Conservation (phyloP, 2,797 vertebrate species). For the Poeciliopsis turneri region DNA sequence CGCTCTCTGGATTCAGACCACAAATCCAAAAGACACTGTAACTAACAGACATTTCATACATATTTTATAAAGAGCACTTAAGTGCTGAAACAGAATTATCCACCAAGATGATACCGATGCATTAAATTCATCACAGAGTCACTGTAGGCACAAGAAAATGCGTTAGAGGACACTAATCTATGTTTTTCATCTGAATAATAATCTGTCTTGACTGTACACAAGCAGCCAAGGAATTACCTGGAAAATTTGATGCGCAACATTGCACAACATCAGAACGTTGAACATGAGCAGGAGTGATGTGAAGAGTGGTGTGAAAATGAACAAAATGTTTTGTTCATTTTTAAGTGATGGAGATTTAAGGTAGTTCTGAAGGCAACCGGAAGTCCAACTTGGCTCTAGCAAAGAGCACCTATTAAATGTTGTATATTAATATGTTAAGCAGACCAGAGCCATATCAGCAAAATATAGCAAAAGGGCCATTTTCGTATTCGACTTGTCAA, state of each 20-base stretch:
- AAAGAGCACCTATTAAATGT: not conserved
- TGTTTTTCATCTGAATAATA: not conserved
- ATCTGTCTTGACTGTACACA: not conserved
- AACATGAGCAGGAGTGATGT: not conserved
- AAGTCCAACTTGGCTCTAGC: not conserved
- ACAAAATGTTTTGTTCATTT: not conserved
- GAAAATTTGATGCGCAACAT: not conserved
- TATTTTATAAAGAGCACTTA: not conserved
- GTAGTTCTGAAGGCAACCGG: not conserved
- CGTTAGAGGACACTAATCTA: not conserved
- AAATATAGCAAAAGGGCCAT: not conserved
- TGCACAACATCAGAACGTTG: not conserved
- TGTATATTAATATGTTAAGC: not conserved
- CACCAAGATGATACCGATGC: not conserved
- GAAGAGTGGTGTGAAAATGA: not conserved
- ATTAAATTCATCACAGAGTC: not conserved
- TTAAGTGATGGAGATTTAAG: not conserved
- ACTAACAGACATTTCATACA: not conserved
- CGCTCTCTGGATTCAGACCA: constrained; percentile 83
- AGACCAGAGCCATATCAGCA: not conserved
- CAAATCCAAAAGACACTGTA: not conserved
- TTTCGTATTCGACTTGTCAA: not conserved
- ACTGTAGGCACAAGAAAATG: not conserved
- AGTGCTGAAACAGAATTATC: not conserved
- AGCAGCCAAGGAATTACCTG: not conserved